Conservation (phyloP, 2,113 vertebrate genomes). For the Alethe castanea region DNA sequence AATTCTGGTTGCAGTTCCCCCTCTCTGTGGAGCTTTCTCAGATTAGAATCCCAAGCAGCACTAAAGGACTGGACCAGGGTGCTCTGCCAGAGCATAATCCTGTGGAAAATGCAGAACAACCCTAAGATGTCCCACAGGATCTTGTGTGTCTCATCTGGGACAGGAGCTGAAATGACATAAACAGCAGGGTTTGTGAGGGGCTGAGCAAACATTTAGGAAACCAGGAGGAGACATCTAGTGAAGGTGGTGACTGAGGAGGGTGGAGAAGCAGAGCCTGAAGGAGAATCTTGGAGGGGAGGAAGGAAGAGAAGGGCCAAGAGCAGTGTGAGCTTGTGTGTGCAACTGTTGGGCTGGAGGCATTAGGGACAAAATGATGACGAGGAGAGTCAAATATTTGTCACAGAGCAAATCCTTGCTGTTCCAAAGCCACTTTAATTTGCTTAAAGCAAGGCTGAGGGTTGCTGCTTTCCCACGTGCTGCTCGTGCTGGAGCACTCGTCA, state of each 20-base stretch:
- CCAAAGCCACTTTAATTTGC: not conserved
- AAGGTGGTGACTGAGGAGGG: not conserved
- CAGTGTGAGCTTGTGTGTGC: not conserved
- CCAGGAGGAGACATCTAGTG: not conserved
- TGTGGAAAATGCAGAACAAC: not conserved
- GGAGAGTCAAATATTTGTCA: not conserved
- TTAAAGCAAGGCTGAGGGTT: not conserved
- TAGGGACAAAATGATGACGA: not conserved
- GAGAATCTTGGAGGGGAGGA: not conserved
- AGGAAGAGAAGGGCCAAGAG: not conserved
- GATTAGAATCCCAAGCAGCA: not conserved
- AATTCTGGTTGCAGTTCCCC: constrained; percentile 5
- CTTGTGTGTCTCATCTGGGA: not conserved
- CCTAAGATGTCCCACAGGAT: not conserved
- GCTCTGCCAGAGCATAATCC: not conserved
- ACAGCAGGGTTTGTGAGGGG: not conserved
- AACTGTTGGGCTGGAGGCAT: not conserved
- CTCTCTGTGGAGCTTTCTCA: not conserved
- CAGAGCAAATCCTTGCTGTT: not conserved
- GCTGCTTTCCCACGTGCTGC: constrained; percentile 20
- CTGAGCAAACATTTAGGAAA: not conserved
- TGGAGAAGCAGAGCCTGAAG: not conserved
- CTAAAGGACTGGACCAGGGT: not conserved
- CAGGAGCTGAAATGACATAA: constrained; percentile 3
- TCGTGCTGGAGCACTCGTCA: not conserved